Evolutionary conservation across 2,113 vertebrate species (phyloP).

Genomic region (Thryonomys swinderianus): DNA sequence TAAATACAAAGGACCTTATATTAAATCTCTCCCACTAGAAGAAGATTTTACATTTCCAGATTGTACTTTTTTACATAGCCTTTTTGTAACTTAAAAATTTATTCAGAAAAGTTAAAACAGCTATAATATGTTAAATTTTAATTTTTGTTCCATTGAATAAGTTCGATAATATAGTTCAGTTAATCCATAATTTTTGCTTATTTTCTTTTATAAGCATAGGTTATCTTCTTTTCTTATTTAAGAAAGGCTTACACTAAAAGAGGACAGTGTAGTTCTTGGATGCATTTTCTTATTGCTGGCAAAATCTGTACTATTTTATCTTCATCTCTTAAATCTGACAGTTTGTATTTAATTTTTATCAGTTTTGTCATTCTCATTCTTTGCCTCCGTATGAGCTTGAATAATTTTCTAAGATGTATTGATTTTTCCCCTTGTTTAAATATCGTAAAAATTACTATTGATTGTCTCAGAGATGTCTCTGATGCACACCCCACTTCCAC

Average conservation of each 20-base stretch:
- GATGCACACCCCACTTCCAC: neutral
- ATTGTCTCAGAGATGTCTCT: constrained; percentile 57
- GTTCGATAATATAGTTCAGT: neutral
- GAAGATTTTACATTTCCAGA: neutral
- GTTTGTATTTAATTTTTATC: constrained; percentile 66
- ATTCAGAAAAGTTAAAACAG: neutral
- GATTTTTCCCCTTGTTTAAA: constrained; percentile 74
- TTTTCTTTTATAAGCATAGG: neutral
- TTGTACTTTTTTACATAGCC: neutral
- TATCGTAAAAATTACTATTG: constrained; percentile 77
- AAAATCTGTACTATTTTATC: constrained; percentile 62
- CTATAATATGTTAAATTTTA: neutral
- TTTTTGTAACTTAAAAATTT: neutral
- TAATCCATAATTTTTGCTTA: neutral
- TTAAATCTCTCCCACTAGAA: neutral
- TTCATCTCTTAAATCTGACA: constrained; percentile 73
- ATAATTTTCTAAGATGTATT: constrained; percentile 62
- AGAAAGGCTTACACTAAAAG: neutral
- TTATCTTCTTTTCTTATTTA: neutral
- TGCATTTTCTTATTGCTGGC: constrained; percentile 2
- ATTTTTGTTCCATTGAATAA: neutral
- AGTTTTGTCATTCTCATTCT: constrained; percentile 67
- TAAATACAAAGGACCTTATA: neutral
- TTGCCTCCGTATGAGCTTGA: neutral
- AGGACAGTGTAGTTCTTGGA: neutral